Evolutionary conservation across 2,888 invertebrate genomes (phyloP).

Genomic region (Nymphalis c-album): DNA sequence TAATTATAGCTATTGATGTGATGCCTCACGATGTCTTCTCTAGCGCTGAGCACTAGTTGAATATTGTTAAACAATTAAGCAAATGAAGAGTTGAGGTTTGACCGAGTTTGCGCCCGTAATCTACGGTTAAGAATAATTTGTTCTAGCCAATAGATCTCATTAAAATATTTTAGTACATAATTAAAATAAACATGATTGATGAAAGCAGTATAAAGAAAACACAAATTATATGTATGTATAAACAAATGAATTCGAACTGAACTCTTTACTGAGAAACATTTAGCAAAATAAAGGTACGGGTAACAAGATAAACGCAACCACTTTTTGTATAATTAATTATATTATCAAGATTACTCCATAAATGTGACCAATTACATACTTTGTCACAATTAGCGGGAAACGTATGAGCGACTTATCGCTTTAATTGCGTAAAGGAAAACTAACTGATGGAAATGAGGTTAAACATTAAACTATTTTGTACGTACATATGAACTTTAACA

Average conservation of each 20-base stretch:
- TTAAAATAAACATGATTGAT: too few species aligned
- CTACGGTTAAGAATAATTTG: neutral
- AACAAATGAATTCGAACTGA: too few species aligned
- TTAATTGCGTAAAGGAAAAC: conserved; percentile 8
- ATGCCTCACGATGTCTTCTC: too few species aligned
- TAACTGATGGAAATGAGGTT: conserved; percentile 3
- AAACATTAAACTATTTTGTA: conserved; percentile 5
- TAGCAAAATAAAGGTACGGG: neutral
- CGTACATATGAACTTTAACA: conserved; percentile 3
- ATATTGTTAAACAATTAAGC: too few species aligned
- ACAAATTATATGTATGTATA: too few species aligned
- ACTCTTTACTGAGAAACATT: too few species aligned
- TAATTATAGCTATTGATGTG: too few species aligned
- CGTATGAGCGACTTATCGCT: neutral
- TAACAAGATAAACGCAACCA: neutral
- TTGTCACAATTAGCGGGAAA: conserved; percentile 4
- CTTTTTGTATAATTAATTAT: neutral
- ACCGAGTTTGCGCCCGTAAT: neutral
- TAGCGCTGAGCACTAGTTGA: too few species aligned
- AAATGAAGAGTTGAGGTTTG: too few species aligned
- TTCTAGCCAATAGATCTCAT: too few species aligned
- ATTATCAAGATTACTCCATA: neutral
- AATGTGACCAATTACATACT: conserved; percentile 6
- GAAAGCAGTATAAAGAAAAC: too few species aligned
- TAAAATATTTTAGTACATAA: too few species aligned